These are phyloP conservation scores for Apteryx mantelli DNA, from an alignment of 2,113 vertebrate genomes.

Conservation along the genomic window DNA sequence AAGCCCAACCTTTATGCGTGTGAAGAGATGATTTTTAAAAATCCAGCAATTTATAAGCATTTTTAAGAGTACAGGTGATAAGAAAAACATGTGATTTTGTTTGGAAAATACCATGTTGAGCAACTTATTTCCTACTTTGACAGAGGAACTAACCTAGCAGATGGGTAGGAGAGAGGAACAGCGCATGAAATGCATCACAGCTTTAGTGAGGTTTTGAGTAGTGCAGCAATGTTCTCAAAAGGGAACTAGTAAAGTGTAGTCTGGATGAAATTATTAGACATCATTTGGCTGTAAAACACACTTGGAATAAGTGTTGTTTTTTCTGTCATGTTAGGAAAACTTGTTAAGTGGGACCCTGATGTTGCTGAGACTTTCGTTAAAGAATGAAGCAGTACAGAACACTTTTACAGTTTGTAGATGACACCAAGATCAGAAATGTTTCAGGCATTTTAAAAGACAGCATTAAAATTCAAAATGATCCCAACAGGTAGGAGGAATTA, in stretches of 20 bases:
- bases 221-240: background rate
- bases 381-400: background rate
- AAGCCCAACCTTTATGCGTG: background rate
- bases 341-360: background rate
- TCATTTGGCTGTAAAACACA: background rate
- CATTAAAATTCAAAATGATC: background rate
- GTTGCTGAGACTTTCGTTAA: fast-evolving
- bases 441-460: background rate
- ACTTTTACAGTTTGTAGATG: background rate
- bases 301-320: background rate
- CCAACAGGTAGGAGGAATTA: background rate
- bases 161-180: background rate
- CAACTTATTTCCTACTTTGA: background rate
- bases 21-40: background rate
- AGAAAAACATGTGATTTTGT: background rate
- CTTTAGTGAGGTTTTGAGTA: background rate
- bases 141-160: background rate
- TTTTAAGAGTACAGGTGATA: background rate
- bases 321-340: background rate
- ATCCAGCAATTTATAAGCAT: background rate
- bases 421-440: background rate
- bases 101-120: background rate
- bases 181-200: background rate
- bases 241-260: background rate
- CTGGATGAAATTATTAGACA: background rate